A percentile compares a stretch with the other conserved stretches of the same genome.
phyloP scores from a whole-genome alignment of 2,113 vertebrate genomes.

The Corythaixoides concolor region DNA sequence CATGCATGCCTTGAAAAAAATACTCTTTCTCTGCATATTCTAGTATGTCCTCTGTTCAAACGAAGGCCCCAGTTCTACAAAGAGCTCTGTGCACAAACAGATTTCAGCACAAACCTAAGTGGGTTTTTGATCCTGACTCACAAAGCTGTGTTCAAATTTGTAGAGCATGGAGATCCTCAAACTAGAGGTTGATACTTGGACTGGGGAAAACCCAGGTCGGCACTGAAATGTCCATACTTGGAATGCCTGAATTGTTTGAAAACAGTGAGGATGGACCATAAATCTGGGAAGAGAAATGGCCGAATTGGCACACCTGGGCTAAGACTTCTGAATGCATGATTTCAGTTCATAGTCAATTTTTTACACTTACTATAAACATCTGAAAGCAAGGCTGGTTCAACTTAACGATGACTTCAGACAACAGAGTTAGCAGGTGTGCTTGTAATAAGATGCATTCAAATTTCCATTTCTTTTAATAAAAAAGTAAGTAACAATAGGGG shows the following conservation, averaged over 20 bases:
- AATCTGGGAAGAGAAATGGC: background rate
- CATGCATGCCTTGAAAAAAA: background rate
- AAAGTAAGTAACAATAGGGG: slow-evolving; percentile 19
- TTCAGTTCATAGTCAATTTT: background rate
- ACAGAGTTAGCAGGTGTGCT: background rate
- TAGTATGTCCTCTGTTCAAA: background rate
- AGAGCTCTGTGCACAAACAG: background rate
- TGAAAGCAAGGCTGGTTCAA: slow-evolving; percentile 7
- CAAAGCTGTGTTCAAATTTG: background rate
- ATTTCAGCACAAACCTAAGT: background rate
- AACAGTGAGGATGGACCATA: background rate
- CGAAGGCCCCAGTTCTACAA: background rate
- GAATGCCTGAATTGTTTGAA: background rate
- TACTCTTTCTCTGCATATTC: background rate
- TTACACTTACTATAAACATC: background rate
- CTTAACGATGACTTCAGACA: background rate
- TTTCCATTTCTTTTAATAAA: slow-evolving; percentile 40
- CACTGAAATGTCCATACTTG: background rate
- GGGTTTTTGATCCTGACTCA: background rate
- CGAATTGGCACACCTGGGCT: background rate
- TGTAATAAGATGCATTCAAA: slow-evolving; percentile 29
- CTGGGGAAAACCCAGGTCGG: background rate
- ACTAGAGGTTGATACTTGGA: background rate
- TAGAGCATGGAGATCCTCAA: background rate
- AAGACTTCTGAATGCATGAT: background rate